Conservation (phyloP, 2,888 invertebrate genomes). For the Drosophila mimetica region DNA sequence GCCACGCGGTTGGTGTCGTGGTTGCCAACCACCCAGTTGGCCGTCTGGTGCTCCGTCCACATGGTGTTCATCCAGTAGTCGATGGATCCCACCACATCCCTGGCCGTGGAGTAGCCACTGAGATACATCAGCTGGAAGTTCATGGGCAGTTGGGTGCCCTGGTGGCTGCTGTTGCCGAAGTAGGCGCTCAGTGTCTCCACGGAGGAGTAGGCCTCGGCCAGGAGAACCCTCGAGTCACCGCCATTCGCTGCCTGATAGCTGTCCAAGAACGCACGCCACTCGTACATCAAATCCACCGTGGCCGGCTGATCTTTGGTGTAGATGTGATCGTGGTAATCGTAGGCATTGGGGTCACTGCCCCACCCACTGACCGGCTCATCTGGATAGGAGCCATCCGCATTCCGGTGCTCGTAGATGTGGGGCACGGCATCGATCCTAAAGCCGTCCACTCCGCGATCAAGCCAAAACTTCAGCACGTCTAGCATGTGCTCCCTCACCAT, state of each 20-base stretch:
- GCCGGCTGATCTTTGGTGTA: slow-evolving; percentile 88
- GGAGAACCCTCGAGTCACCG: slow-evolving; percentile 85
- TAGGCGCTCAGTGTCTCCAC: slow-evolving; percentile 86
- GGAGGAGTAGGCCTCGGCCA: slow-evolving; percentile 87
- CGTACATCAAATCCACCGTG: slow-evolving; percentile 86
- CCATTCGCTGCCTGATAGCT: slow-evolving; percentile 79
- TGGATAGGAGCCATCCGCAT: slow-evolving; percentile 71
- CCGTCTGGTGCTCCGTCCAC: slow-evolving; percentile 85
- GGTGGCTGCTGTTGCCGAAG: slow-evolving; percentile 85
- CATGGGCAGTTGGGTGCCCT: slow-evolving; percentile 87
- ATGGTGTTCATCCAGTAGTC: slow-evolving; percentile 87
- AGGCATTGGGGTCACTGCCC: slow-evolving; percentile 85
- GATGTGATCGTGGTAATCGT: slow-evolving; percentile 86
- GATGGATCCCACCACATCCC: slow-evolving; percentile 85
- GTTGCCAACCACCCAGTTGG: slow-evolving; percentile 90
- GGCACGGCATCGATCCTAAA: slow-evolving; percentile 89
- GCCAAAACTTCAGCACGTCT: slow-evolving; percentile 88
- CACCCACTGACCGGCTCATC: slow-evolving; percentile 86
- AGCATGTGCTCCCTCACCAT: slow-evolving; percentile 88
- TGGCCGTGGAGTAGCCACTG: slow-evolving; percentile 85
- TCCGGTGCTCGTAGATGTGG: slow-evolving; percentile 85
- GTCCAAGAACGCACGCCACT: slow-evolving; percentile 86
- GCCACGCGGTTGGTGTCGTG: slow-evolving; percentile 88
- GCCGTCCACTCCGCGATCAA: slow-evolving; percentile 90
- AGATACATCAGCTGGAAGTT: slow-evolving; percentile 87